Base-by-base conservation (phyloP, 2,113 vertebrate genomes). In the Cygnus buccinator region DNA sequence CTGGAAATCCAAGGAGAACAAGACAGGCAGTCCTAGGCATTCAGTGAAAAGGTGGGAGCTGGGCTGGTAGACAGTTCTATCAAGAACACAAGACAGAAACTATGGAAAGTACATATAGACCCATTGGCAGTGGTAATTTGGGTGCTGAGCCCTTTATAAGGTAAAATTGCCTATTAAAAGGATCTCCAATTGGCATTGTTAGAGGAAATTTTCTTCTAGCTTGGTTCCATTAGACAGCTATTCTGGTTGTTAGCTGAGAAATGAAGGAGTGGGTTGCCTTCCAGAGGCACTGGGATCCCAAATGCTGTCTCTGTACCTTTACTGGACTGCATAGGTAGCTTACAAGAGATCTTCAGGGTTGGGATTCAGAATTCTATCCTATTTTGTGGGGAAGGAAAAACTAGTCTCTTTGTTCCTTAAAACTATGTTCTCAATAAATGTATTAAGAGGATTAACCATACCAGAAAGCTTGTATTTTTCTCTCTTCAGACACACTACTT, bases 151-250 rank as follows among this genome's bases (percentile, higher is more conserved):
- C 13, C 7, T 86, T 84, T 48, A 41, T 7, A 37, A 67, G 89
- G 6, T 33, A 29, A 70, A 92, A 63, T 6, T 37, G 28, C 21
- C 13, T 65, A 20, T 71, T 25, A 33, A 54, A 84, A 68, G 8
- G 28, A 87, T 22, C 18, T 62, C 17, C 22, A 57, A 23, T 10
- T 46, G 29, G 9, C 11, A 55, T 46, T 67, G 5, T 25, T 37
- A 46, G 6, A 62, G 21, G 18, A 19, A 46, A 28, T 28, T 67
- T 80, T 81, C 37, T 87, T 96, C 62, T 46, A 63, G 8, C 8
- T 52, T 0, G 0, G 15, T 39, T 55, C 10, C 23, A 37, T 63
- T 39, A 82, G 15, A 15, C 1, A 31, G 8, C 6, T 59, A 10
- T 22, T 37, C 16, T 46, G 8, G 55, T 63, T 67, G 37, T 25